Evolutionary conservation across 2,888 invertebrate species (phyloP), one percentile per base, ranked within the genome.

Genomic region (Aleiodes testaceus): DNA sequence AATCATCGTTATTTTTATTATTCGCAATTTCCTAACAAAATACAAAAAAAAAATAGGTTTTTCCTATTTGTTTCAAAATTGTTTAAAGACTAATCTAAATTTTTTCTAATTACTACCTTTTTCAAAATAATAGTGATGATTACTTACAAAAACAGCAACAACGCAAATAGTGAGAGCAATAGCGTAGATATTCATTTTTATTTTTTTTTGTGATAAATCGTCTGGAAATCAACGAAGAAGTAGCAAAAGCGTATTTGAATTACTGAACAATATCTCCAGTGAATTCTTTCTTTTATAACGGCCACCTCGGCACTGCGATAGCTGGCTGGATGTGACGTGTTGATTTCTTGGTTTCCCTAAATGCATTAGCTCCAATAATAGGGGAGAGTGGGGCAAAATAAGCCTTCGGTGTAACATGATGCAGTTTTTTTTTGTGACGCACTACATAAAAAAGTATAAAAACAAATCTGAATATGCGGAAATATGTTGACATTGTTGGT

Each of bases 111-210:
- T n/a, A n/a, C n/a, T n/a, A n/a, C n/a, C n/a, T 53, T 45, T 16
- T 53, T 61, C 6, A 2, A 20, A 45, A 66, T 44, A 50, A 20
- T 9, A 6, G 44, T 11, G 68, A 61, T 55, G 9, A 14, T 20
- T 14, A 76, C 79, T 78, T 75, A 80, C 80, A 9, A 74, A 70
- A 44, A 75, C 76, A 22, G 75, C 75, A 20, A 74, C 76, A 20
- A 80, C 14, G 65, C 78, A 79, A 42, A 79, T 44, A 16, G 75
- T 72, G n/a, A 80, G 49, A 30, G 78, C 20, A 61, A 78, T 70
- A 36, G 76, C 70, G 65, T 78, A 70, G 64, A 70, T 63, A 72
- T 78, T 81, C 81, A 80, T 81, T 71, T 72, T 64, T 22, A 3
- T 9, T 53, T 22, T 22, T 9, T 16, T 3, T 7, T 53, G 45